Evolutionary conservation across 2,888 invertebrate genomes (phyloP).

Genomic region (Conops quadrifasciatus): DNA sequence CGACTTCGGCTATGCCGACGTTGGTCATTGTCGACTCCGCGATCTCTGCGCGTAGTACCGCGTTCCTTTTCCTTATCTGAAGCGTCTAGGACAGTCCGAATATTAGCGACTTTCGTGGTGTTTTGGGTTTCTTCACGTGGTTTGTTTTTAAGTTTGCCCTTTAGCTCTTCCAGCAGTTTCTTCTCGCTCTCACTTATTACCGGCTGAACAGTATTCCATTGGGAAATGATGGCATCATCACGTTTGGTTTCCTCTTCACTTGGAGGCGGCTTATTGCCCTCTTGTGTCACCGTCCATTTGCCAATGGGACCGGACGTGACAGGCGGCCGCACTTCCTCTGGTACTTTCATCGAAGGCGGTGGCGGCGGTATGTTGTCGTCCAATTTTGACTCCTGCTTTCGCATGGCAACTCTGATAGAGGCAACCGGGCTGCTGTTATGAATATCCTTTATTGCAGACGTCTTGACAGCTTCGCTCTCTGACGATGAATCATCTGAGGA

Average conservation of each 20-base stretch:
- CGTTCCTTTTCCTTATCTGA: constrained; percentile 51
- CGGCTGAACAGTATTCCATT: constrained; percentile 70
- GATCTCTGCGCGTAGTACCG: constrained; percentile 6
- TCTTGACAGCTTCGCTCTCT: constrained; percentile 51
- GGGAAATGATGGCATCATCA: constrained; percentile 69
- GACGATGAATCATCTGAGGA: constrained; percentile 48
- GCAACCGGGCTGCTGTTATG: constrained; percentile 66
- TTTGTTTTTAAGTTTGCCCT: constrained; percentile 61
- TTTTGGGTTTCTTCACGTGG: constrained; percentile 49
- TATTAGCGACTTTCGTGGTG: constrained; percentile 44
- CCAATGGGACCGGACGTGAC: constrained; percentile 60
- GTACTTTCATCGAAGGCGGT: constrained; percentile 47
- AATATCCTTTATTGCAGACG: constrained; percentile 43
- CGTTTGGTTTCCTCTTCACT: constrained; percentile 55
- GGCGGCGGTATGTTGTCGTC: constrained; percentile 63
- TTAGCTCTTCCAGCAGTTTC: constrained; percentile 68
- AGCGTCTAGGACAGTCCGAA: constrained; percentile 45
- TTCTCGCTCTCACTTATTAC: constrained; percentile 70
- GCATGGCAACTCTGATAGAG: constrained; percentile 74
- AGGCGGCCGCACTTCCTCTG: constrained; percentile 44
- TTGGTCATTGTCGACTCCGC: constrained; percentile 32
- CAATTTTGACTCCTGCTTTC: constrained; percentile 67
- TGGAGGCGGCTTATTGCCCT: constrained; percentile 53
- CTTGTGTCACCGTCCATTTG: constrained; percentile 66
- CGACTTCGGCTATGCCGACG: constrained; percentile 46